Evolutionary conservation across 2,888 invertebrate species (phyloP), one percentile per base, ranked within the genome.

Genomic region (Brenthis hecate): DNA sequence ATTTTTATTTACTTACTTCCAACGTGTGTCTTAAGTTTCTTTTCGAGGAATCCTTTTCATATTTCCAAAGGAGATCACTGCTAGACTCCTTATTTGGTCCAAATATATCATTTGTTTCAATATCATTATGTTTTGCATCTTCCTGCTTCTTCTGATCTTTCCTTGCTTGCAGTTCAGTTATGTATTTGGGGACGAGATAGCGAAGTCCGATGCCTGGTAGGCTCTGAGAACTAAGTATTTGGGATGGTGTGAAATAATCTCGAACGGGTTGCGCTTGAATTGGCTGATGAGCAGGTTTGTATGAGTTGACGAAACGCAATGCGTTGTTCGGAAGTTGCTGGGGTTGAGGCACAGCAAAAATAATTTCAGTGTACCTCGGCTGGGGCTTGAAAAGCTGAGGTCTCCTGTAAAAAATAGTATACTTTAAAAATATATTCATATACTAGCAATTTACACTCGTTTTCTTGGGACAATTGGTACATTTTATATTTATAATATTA

Each of bases 221-320:
- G 53, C 77, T 85, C 74, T 91, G 91, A 3, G 89, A 87, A 72
- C 91, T 85, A 0, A 92, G 80, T 56, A 89, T 75, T 72, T 88
- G 86, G 0, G 83, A 76, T 68, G 85, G 85, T 6, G 81, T 85
- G 72, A 88, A 84, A 77, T 85, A 86, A 72, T 83, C 77, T n/a
- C 72, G 73, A 0, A 78, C 70, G 3, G 83, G 76, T 66, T 79
- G 72, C 13, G 80, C 82, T 56, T 81, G 79, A 13, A 82, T 75
- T 5, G 84, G 80, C 72, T 81, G 81, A 50, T 81, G 80, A 47
- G 71, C 78, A 1, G 90, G 89, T 51, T 82, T 76, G 76, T 93
- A 93, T 0, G 88, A 81, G 79, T 87, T 91, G 74, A 87, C 92
- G 73, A 93, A 92, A 5, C 85, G 83, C 77, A 91, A 89, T 0